Conservation (phyloP, 2,113 vertebrate species). For the Sclerurus mexicanus region DNA sequence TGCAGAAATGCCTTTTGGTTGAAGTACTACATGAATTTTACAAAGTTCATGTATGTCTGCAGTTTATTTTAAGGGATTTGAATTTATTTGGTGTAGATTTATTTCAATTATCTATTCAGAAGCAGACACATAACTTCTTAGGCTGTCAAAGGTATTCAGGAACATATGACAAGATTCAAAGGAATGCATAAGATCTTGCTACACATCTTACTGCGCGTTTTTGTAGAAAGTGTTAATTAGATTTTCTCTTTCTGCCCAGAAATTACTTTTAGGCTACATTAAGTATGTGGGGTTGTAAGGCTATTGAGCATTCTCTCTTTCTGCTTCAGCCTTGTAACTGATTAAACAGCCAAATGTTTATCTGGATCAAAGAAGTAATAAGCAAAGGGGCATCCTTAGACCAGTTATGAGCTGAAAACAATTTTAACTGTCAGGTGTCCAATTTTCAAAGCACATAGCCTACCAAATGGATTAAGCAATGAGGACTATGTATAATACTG, state of each 20-base stretch:
- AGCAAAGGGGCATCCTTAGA: constrained; percentile 35
- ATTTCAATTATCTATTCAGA: constrained; percentile 81
- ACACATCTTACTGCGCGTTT: constrained; percentile 65
- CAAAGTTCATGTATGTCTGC: constrained; percentile 52
- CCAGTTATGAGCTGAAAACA: background rate
- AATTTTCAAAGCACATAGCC: background rate
- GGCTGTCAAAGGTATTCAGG: constrained; percentile 66
- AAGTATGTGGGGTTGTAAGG: background rate
- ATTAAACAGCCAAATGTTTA: constrained; percentile 41
- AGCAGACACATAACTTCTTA: constrained; percentile 69
- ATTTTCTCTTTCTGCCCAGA: constrained; percentile 66
- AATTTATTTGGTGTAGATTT: constrained; percentile 74
- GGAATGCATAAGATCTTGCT: constrained; percentile 67
- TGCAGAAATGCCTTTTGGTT: constrained; percentile 51
- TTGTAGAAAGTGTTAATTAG: constrained; percentile 72
- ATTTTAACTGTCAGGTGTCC: background rate
- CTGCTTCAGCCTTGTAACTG: background rate
- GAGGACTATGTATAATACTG: background rate
- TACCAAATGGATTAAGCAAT: background rate
- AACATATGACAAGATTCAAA: constrained; percentile 76
- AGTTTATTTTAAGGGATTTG: constrained; percentile 68
- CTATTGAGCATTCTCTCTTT: background rate
- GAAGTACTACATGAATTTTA: constrained; percentile 46
- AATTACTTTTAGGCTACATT: constrained; percentile 59
- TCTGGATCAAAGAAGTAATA: constrained; percentile 56